Base-by-base conservation (phyloP, 1,140 invertebrate genomes). In the Diuraphis noxia region DNA sequence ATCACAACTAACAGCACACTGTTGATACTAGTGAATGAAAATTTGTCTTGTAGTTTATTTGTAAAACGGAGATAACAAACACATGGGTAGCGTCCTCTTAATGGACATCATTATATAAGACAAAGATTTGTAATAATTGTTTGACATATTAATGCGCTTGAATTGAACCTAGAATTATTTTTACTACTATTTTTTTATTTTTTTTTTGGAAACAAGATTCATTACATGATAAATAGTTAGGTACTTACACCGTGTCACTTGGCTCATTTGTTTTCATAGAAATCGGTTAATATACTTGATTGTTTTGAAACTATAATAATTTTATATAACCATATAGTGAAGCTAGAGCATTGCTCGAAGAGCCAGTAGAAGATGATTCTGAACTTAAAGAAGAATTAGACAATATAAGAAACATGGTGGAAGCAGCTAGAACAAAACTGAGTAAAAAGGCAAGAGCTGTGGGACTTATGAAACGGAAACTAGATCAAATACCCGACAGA, bases 401-500 rank as follows among this genome's bases (percentile, higher is more conserved):
- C 46, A 94, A 95, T 25, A 25, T 95, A 96, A 92, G 95, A 95
- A 92, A 94, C 95, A 92, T 95, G 95, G 86, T 93, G 96, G 36
- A 94, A 94, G 90, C 93, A 94, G 87, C 94, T 95, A 84, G 95
- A 96, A 93, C 93, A 96, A 90, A 96, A 93, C 93, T 97, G 30
- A 98, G 97, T 0, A 96, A 97, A 92, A 96, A 97, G 92, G 98
- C 98, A 94, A 95, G 98, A 92, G 96, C 97, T 92, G 96, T 99
- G 81, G 95, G 97, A 4, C 94, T 95, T 4, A 95, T 97, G 92
- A 96, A 96, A 93, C 94, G 96, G 92, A 97, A 96, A 94, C 95
- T 98, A 79, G 99, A 99, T 94, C 97, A 98, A 93, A 96, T 99
- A 89, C 99, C 99, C 0, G 97, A 97, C 49, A 95, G 98, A 92